Evolutionary conservation across 2,797 vertebrate genomes (phyloP), one percentile per base, ranked within the genome.

Genomic region (Ataeniobius toweri): DNA sequence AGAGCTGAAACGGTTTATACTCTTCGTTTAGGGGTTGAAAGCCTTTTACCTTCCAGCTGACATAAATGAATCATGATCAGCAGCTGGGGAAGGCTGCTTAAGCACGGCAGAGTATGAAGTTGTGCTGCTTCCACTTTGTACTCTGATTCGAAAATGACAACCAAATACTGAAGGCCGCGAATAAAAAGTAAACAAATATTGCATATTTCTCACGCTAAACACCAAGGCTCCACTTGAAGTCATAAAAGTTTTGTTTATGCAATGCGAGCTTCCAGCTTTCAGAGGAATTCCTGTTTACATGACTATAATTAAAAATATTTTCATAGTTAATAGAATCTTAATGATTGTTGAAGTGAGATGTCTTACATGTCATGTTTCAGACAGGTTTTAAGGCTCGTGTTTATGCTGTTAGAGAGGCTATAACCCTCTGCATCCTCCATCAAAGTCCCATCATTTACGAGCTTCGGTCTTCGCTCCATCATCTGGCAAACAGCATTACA

Each of bases 241-340:
- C 26, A 61, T 3, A 58, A 39, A 86, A 77, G 83, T 88, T 84
- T 55, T 89, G 85, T 85, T 86, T 87, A 87, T 59, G 79, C 24
- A 78, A 28, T 2, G 4, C 31, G 53, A 44, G 79, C 63, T 51
- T 80, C 1, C 22, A 31, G 36, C 20, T 26, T 7, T 26, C 67
- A 39, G 20, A 83, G 48, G 39, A 77, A 81, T 88, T 70, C 41
- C 13, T 69, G 67, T 69, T 69, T 69, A 69, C 67, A 69, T 3
- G 13, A 69, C 5, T n/a, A 26, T 4, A 46, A 48, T 26, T 69
- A n/a, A 22, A 46, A 24, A 46, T 48, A 46, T 46, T 69, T 69
- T 48, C 41, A 26, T 48, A 18, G 67, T 22, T 69, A 69, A 26
- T 26, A 26, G 44, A 44, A 46, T 46, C 13, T 48, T 48, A 69